phyloP scores from a whole-genome alignment of 2,888 invertebrate genomes.

The Drosophila meridiana region DNA sequence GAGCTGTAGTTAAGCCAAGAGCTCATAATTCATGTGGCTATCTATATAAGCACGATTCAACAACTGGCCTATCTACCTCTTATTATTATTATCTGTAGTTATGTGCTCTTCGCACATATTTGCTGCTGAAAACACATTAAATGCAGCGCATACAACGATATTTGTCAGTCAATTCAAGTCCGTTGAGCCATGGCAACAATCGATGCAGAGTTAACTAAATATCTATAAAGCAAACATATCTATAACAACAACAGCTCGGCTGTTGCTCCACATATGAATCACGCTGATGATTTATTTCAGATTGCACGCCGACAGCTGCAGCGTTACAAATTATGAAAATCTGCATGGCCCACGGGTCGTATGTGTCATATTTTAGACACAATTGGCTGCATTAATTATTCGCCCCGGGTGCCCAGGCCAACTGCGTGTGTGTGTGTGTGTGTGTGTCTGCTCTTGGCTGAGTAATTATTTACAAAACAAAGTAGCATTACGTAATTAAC shows the following conservation, averaged over 20 bases:
- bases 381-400: conserved; percentile 33
- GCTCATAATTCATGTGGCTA: conserved; percentile 41
- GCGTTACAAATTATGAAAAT: conserved; percentile 10
- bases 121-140: conserved; percentile 18
- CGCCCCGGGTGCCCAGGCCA: not conserved
- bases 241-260: too few relatives aligned
- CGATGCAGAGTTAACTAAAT: conserved; percentile 21
- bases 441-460: not conserved
- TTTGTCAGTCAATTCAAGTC: conserved; percentile 27
- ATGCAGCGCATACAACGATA: not conserved
- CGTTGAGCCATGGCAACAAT: conserved; percentile 23
- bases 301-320: not conserved
- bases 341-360: conserved; percentile 26
- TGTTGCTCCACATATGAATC: not conserved
- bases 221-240: conserved; percentile 36
- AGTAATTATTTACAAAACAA: not conserved
- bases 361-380: conserved; percentile 34
- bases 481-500: not conserved
- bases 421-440: not conserved
- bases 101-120: conserved; percentile 13
- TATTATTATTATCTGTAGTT: not conserved
- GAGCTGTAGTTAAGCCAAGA: conserved; percentile 38
- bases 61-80: not conserved
- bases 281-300: conserved; percentile 10
- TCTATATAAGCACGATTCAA: not conserved